Conservation (phyloP, 2,113 vertebrate species). For the Trachemys scripta region DNA sequence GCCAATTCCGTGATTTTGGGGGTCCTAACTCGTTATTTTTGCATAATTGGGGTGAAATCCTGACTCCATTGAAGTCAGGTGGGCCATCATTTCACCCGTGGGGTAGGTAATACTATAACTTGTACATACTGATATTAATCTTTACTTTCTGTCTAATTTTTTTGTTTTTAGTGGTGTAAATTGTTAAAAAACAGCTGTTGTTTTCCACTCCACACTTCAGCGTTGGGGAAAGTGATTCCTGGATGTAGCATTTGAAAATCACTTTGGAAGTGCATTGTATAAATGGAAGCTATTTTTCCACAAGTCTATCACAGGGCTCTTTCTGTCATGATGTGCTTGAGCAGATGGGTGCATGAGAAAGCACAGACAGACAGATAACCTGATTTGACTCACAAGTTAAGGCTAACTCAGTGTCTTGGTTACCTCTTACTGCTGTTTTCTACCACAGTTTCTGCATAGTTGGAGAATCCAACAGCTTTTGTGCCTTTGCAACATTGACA, state of each 20-base stretch:
- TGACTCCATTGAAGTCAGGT: neutral
- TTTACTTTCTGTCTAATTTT: neutral
- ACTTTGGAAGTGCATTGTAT: neutral
- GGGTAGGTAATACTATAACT: neutral
- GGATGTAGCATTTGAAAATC: neutral
- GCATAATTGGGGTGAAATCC: neutral
- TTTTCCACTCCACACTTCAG: neutral
- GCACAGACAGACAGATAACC: neutral
- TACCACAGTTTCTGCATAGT: neutral
- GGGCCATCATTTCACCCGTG: neutral
- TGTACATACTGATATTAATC: neutral
- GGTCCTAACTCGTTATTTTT: neutral
- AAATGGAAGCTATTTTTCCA: neutral
- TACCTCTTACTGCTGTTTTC: neutral
- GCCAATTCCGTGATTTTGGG: neutral
- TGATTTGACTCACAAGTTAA: neutral
- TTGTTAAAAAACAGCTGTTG: neutral
- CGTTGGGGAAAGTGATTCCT: neutral
- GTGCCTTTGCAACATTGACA: neutral
- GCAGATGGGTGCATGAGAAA: neutral
- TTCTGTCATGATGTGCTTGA: neutral
- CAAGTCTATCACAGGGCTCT: neutral
- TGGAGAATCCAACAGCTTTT: neutral
- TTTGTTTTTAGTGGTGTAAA: neutral
- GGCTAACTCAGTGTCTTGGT: neutral